These are phyloP conservation scores for Plebejus melissa DNA, from an alignment of 2,888 invertebrate genomes.

Conservation along the genomic window DNA sequence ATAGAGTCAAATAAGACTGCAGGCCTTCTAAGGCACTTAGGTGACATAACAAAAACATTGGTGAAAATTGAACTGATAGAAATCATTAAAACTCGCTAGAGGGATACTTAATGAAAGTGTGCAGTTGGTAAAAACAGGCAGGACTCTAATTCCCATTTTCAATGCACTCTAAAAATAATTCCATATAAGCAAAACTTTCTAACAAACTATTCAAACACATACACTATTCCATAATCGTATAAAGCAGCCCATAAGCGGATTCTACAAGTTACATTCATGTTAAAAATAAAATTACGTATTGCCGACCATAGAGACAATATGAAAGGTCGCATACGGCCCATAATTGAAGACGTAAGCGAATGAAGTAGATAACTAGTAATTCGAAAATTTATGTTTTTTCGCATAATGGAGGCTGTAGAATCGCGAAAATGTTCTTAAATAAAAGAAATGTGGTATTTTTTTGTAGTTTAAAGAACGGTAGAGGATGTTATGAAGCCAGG, in stretches of 20 bases:
- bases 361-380: too few species aligned
- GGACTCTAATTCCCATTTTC: neutral
- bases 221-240: neutral
- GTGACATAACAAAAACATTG: too few species aligned
- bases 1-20: too few species aligned
- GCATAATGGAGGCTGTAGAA: too few species aligned
- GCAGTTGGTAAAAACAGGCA: neutral
- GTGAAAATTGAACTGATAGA: too few species aligned
- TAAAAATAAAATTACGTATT: conserved; percentile 7
- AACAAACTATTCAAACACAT: neutral
- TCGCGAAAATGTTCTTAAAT: too few species aligned
- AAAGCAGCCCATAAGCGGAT: neutral
- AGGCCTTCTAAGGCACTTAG: too few species aligned
- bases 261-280: conserved; percentile 9
- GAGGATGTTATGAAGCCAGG: too few species aligned
- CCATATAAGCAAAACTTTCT: neutral
- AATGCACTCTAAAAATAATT: neutral
- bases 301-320: conserved; percentile 15
- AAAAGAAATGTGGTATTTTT: too few species aligned
- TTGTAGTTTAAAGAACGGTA: too few species aligned
- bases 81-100: too few species aligned
- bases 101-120: neutral
- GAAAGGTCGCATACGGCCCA: conserved; percentile 17
- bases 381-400: too few species aligned
- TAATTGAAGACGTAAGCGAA: neutral